Evolutionary conservation across 2,113 vertebrate genomes (phyloP), one percentile per base, ranked within the genome.

Genomic region (Parotia lawesii): DNA sequence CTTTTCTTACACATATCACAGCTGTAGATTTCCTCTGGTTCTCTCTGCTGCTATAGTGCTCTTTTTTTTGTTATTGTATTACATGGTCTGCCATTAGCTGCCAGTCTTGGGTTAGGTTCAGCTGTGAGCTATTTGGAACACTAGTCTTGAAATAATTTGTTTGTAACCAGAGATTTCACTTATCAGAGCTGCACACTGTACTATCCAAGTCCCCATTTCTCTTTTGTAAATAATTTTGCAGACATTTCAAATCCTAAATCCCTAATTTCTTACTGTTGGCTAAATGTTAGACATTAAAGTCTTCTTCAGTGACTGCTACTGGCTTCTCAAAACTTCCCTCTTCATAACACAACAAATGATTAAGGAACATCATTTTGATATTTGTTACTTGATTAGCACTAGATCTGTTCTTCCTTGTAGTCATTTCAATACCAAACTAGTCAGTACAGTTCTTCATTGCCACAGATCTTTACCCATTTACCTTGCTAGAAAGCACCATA

Each of bases 191-290:
- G 73, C 82, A 70, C 58, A 45, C 62, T 90, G 33, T 93, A 18
- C 84, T 93, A 17, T 80, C 25, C 78, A 95, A 95, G 51, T 58
- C 58, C 66, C 24, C 29, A 57, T 91, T 97, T 96, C 86, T 83
- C 67, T 94, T 95, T 70, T 54, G 51, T 75, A 94, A 87, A 93
- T 31, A 37, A 74, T 70, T 87, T 90, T 79, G 38, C 28, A n/a
- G 33, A 70, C 61, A 24, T 61, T 83, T 94, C 27, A 95, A 81
- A 87, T 89, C 60, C 50, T 64, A 47, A 89, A 57, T 48, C 14
- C 15, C 22, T 51, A 5, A 29, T 94, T 65, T 89, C 29, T 72
- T 90, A 20, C 33, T 94, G 58, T 73, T 93, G 38, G 56, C 35
- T 95, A 53, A 61, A 86, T 67, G 20, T 54, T 78, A 56, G 44